Conservation (phyloP, 2,888 invertebrate species). For the Nymphalis c-album region DNA sequence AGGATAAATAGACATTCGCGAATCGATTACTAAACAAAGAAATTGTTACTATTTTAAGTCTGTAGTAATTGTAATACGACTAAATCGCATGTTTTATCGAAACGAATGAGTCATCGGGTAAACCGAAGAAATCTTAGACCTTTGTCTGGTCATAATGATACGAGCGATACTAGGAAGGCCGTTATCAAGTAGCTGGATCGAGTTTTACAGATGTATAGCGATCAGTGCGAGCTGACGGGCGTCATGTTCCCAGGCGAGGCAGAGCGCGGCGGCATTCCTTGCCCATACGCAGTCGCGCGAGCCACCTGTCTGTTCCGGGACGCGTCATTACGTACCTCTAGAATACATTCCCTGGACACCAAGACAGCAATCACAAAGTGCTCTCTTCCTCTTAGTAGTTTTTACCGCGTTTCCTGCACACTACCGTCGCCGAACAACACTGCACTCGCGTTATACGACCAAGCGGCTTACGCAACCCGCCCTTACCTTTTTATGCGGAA, state of each 20-base stretch:
- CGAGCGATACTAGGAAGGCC: slow-evolving; percentile 50
- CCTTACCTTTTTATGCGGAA: slow-evolving; percentile 22
- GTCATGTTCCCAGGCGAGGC: slow-evolving; percentile 67
- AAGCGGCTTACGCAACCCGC: slow-evolving; percentile 27
- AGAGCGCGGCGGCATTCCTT: slow-evolving; percentile 67
- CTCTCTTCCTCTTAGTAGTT: slow-evolving; percentile 61
- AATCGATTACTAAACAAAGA: background rate
- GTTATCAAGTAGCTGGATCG: slow-evolving; percentile 55
- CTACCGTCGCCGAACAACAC: slow-evolving; percentile 35
- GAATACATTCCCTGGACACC: slow-evolving; percentile 67
- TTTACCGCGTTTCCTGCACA: slow-evolving; percentile 53
- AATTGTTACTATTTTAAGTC: background rate
- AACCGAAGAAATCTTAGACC: background rate
- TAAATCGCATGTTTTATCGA: background rate
- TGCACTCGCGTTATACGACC: slow-evolving; percentile 13
- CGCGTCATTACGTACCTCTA: slow-evolving; percentile 56
- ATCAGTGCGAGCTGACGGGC: slow-evolving; percentile 45
- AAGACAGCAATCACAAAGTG: slow-evolving; percentile 63
- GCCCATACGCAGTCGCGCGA: slow-evolving; percentile 65
- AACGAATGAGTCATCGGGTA: slow-evolving; percentile 8
- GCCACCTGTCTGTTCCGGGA: slow-evolving; percentile 74
- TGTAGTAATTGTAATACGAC: background rate
- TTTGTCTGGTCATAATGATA: slow-evolving; percentile 30
- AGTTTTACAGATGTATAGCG: slow-evolving; percentile 55
- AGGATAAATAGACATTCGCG: background rate